Base-by-base conservation (phyloP, 2,888 invertebrate genomes). In the Pyrrhia umbra region DNA sequence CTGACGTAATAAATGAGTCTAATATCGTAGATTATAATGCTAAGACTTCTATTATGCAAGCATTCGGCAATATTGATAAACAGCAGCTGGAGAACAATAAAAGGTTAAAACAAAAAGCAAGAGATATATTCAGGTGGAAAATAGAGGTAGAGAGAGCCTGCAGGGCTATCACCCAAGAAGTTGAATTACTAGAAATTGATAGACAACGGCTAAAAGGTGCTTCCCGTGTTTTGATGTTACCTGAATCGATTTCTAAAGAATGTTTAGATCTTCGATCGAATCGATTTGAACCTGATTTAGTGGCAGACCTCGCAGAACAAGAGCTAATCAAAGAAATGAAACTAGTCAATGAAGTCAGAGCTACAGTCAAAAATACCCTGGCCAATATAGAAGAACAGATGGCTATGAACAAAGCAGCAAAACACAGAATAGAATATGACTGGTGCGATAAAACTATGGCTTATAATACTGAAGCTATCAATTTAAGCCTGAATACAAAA, bases 381-480 rank as follows among this genome's bases (percentile, higher is more conserved):
- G 92, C 95, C 37, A 96, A 96, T 82, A 96, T 97, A 25, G 96
- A 97, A 73, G 94, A 95, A 37, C 97, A 98, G 89, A 92, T 97
- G 84, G 85, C 96, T 25, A 96, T 97, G 78, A 97, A 98, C 83
- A 97, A 97, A 83, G 96, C 97, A 15, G 97, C 97, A 0, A 98
- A 98, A 86, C 96, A 97, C 75, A 96, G 97, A 43, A 95, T 98
- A 63, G 98, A 99, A 91, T 97, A 96, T 83, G 98, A 98, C 87
- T 98, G 98, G 98, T 98, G 98, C 81, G 98, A 98, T 85, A 99
- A 99, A 92, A 96, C 96, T 62, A 96, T 97, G 85, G 96, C 98
- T 0, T 97, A 97, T 82, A 96, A 97, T 75, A 96, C 97, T 3
- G 98, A 98, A 80, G 90, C 97, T 0, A 90, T 91, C 0, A 97